Evolutionary conservation across 1,140 invertebrate species (phyloP), one percentile per base, ranked within the genome.

Genomic region (Metopolophium dirhodum): DNA sequence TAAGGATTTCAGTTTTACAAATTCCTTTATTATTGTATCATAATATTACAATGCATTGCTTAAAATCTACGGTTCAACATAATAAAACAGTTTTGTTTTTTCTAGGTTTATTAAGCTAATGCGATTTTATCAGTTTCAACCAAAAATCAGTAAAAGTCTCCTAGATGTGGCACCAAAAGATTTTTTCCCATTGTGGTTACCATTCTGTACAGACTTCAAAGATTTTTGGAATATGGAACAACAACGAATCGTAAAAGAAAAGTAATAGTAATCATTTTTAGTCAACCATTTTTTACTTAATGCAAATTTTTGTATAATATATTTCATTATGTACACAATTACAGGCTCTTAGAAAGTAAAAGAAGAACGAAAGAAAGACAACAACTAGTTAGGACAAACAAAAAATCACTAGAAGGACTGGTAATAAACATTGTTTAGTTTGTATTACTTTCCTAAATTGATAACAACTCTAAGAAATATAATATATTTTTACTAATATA

Each of bases 171-270:
- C 97, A 88, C 98, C 98, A 1, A 97, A 98, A 95, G 98, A 99
- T 94, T 99, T 99, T 95, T 99, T 99, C 94, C 96, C 97, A 93
- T 95, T 97, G 47, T 99, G 98, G 98, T 96, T 97, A 1, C 96
- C 96, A 86, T 99, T 99, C 95, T 98, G 98, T 95, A 96, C 96
- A 89, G 99, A 99, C 95, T 99, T 99, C 95, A 99, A 99, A 96
- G 98, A 98, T 95, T 97, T 99, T 94, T 99, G 98, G 97, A 99
- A 99, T 95, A 98, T 98, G 94, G 98, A 99, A 95, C 97, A 99
- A 94, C 97, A 98, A 94, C 96, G 96, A 94, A 96, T 98, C 47
- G 96, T 97, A 93, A 98, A 98, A 95, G 97, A 98, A 95, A 97
- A 97, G 97, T 98, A 96, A 96, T 92, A 14, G 68, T 61, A 51